Percentiles rank a stretch among this genome's conserved stretches.
Evolutionary conservation across 2,888 invertebrate species (phyloP).

Genomic region (Parascotia fuliginaria): DNA sequence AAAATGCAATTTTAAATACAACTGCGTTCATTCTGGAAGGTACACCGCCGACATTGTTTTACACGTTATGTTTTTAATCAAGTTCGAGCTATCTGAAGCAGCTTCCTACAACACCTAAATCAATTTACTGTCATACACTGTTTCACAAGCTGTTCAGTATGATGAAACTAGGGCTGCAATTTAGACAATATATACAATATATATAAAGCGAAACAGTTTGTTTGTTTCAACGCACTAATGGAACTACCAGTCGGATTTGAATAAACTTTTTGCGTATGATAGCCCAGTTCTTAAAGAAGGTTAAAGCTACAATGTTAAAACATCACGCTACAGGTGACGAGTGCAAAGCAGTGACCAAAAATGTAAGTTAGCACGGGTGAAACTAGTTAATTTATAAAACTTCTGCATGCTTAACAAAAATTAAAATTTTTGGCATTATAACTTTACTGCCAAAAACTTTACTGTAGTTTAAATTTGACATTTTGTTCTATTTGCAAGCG

Average conservation of each 20-base stretch:
- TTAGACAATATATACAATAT: too few species aligned
- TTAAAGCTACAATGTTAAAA: background rate
- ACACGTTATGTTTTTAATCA: conserved; percentile 58
- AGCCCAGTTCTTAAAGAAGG: too few species aligned
- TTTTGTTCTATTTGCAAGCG: background rate
- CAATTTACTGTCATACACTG: conserved; percentile 19
- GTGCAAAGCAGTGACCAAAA: too few species aligned
- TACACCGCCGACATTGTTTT: conserved; percentile 28
- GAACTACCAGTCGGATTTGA: too few species aligned
- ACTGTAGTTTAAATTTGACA: background rate
- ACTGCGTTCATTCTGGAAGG: conserved; percentile 20
- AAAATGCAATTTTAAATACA: background rate
- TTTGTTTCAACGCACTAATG: too few species aligned
- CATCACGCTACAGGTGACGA: too few species aligned
- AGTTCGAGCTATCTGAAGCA: conserved; percentile 21
- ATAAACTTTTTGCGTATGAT: too few species aligned
- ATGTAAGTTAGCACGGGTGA: too few species aligned
- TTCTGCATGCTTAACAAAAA: too few species aligned
- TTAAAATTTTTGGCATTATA: too few species aligned
- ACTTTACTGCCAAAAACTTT: background rate
- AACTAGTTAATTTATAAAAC: too few species aligned
- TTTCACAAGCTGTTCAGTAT: background rate
- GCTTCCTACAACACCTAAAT: conserved; percentile 10
- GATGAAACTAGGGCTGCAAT: background rate
- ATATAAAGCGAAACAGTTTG: too few species aligned